Percentiles rank a stretch among this genome's conserved stretches.
Evolutionary conservation across 2,888 invertebrate species (phyloP).

Genomic region (Anorthoa munda): DNA sequence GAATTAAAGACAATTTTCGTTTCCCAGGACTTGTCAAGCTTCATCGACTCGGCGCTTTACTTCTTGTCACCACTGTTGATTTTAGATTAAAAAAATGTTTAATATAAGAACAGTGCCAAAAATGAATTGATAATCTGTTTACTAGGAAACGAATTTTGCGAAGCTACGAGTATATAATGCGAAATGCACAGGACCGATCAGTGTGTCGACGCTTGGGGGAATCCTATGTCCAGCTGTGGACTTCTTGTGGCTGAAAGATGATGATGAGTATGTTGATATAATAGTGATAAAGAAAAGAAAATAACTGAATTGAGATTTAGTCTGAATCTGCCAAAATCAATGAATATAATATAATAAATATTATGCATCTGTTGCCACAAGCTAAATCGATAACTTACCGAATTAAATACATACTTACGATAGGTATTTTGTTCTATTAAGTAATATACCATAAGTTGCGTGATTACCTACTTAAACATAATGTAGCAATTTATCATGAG

Average conservation of each 20-base stretch:
- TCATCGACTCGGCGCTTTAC: background rate
- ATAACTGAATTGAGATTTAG: background rate
- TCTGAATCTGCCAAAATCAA: background rate
- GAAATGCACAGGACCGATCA: no score
- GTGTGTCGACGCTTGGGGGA: no score
- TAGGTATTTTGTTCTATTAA: background rate
- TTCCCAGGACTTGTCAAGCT: background rate
- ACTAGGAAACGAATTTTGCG: no score
- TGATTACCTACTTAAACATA: constrained; percentile 17
- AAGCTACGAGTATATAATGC: no score
- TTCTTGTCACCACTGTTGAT: background rate
- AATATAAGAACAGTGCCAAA: background rate
- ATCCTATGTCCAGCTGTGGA: no score
- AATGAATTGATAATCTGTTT: background rate
- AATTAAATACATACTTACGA: background rate
- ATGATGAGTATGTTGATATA: background rate
- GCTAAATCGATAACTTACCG: background rate
- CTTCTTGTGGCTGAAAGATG: no score
- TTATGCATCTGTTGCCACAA: background rate
- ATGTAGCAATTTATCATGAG: constrained; percentile 35
- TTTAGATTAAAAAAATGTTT: background rate
- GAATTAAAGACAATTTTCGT: background rate
- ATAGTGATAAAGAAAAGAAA: background rate
- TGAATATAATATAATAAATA: background rate
- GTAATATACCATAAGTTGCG: constrained; percentile 6